Evolutionary conservation across 2,888 invertebrate genomes (phyloP).

Genomic region (Cordilura impudica): DNA sequence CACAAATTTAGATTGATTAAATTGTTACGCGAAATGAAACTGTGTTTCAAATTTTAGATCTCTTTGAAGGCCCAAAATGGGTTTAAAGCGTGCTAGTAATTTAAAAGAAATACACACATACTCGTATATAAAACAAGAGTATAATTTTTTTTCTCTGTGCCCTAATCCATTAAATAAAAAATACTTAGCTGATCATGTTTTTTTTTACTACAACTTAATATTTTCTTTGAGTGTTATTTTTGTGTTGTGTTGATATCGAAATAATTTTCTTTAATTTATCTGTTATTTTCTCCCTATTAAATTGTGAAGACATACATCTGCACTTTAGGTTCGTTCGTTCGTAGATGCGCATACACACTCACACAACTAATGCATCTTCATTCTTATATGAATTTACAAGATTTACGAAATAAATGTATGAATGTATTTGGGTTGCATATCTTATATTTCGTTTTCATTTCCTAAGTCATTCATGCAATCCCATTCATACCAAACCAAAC

Average conservation of each 20-base stretch:
- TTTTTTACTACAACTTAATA: too few relatives aligned
- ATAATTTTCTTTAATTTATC: background rate
- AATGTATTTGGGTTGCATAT: conserved; percentile 10
- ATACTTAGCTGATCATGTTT: too few relatives aligned
- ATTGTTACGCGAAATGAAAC: too few relatives aligned
- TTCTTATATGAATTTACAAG: background rate
- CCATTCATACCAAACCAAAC: conserved; percentile 4
- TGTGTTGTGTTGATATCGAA: background rate
- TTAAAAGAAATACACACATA: too few relatives aligned
- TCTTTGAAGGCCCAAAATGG: too few relatives aligned
- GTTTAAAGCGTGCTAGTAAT: too few relatives aligned
- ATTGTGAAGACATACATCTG: background rate
- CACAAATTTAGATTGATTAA: too few relatives aligned
- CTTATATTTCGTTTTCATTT: conserved; percentile 6
- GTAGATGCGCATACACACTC: background rate
- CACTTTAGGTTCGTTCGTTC: background rate
- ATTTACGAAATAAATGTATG: background rate
- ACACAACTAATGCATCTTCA: background rate
- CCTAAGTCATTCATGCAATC: conserved; percentile 34
- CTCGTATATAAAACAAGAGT: too few relatives aligned
- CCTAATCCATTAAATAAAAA: too few relatives aligned
- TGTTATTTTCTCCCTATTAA: background rate
- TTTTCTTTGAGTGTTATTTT: background rate
- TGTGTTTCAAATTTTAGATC: too few relatives aligned
- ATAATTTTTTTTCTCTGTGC: too few relatives aligned